Evolutionary conservation across 64 coral and sea anemone species (phyloP), one percentile per base, ranked within the genome.

Genomic region (Trachythela sp.): DNA sequence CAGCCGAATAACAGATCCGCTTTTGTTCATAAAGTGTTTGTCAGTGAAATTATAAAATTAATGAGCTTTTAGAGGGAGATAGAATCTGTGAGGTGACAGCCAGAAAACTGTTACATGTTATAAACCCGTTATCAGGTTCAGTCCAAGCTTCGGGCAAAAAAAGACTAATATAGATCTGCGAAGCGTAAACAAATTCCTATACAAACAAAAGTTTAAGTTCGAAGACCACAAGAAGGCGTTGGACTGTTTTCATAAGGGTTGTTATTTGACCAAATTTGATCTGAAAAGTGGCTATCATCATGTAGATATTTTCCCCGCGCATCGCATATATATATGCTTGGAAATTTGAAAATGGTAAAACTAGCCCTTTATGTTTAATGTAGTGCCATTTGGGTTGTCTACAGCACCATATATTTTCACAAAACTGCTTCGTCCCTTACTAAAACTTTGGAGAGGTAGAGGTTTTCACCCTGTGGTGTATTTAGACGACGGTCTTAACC

Each of bases 381-480:
- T 92, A 20, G 38, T 89, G 27, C 87, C 91, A 2, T 92, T 92
- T 34, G 86, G 91, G 9, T 48, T 92, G 40, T 88, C 91, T 7
- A 67, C 86, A 6, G 91, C 91, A 27, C 91, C 76, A 31, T 92
- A 88, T 48, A 88, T 88, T 40, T 92, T 92, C 27, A 88, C 86
- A 11, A 92, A 92, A 60, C 11, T 85, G 5, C 29, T 92, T 17
- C 48, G 52, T 4, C 91, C 91, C 9, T 68, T 92, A 32, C 15
- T 87, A 37, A 54, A 49, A 50, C 83, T 40, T 33, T 89, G 88
- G 88, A 58, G 71, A 22, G 26, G 26, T 30, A 89, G 36, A 43
- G 88, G 88, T 26, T 49, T 83, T 7, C 42, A 80, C 27, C 51
- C 40, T 48, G 67, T 89, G 48, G 67, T 88, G 0, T 88, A 88